Base-by-base conservation (phyloP, 2,113 vertebrate genomes). In the Hypomesus transpacificus region DNA sequence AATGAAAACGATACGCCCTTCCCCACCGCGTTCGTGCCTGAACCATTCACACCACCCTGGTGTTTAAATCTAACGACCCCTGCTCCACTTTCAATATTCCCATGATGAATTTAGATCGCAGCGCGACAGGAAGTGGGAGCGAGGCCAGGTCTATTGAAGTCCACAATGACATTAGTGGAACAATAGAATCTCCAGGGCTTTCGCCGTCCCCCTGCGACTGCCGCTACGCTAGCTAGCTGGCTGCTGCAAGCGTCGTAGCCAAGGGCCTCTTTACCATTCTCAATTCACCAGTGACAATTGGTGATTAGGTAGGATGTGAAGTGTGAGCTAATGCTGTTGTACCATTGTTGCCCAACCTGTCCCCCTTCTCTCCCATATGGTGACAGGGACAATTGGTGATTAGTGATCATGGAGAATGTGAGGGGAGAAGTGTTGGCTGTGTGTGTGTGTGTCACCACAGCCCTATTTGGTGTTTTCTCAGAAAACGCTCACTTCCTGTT, bases 121-220 rank as follows among this genome's bases (percentile, higher is more conserved):
- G 87, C 88, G 73, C 71, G 62, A 73, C 78, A 82, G 81, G 77
- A 82, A 68, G 85, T 68, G 70, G 82, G 82, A 85, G 54, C 13
- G 1, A 51, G 28, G 85, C 86, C 86, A 88, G 83, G 75, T 70
- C 73, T 69, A 62, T 82, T 80, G 85, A 80, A 84, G 78, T 83
- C 75, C 78, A 84, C 80, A 85, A 75, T 75, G 77, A 80, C 81
- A 82, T 85, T 81, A 84, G 74, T 56, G 72, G 65, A 86, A 88
- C 84, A 87, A 88, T 86, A 50, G 76, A 62, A 16, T 88, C 85
- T 83, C 74, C 20, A 74, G 82, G 77, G 66, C 31, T 50, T 50
- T 60, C 53, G 54, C 74, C 51, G 67, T 69, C 65, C 74, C 31
- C 6, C 1, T 31, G 31, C 31, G 1, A 3, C 31, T 31, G 31